Evolutionary conservation across 2,888 invertebrate species (phyloP), one percentile per base, ranked within the genome.

Genomic region (Automeris io): DNA sequence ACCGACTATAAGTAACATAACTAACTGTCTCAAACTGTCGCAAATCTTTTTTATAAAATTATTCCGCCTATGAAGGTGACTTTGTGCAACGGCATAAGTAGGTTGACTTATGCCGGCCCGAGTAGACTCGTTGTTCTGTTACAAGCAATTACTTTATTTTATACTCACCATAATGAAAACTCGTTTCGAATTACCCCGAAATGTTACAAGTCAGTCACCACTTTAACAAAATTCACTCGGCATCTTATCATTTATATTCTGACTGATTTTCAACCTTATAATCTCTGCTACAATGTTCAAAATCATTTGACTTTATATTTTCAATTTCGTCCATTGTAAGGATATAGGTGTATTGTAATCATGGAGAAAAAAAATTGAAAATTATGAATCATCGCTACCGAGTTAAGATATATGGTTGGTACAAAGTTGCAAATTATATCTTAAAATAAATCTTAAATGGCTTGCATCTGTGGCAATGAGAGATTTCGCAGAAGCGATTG

Each of bases 321-420:
- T 3, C 12, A 26, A 26, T 8, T 9, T 18, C 23, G 31, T 16
- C 23, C 23, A 22, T 32, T 37, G 29, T 22, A 16, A 18, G 22
- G 48, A 46, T 42, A 43, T 43, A 48, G 45, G 47, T 16, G 18
- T 6, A 18, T 31, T 32, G 32, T 37, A 23, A 37, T 23, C 21
- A 32, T 23, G 37, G 12, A 29, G 22, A 26, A 44, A 48, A 43
- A 44, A 38, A 42, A 43, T 41, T 41, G 40, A 39, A 39, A 35
- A 40, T 42, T 41, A 52, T 57, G 53, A 55, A 57, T 56, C 56
- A 54, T 49, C 42, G 47, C 43, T 45, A 41, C 40, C 36, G 44
- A 36, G 33, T 40, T 39, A 31, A 35, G 35, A 43, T 35, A 25
- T 45, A 38, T 23, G 39, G 37, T 38, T 40, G 31, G 18, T 23